Evolutionary conservation across 2,113 vertebrate genomes (phyloP).

Genomic region (Anguilla rostrata): DNA sequence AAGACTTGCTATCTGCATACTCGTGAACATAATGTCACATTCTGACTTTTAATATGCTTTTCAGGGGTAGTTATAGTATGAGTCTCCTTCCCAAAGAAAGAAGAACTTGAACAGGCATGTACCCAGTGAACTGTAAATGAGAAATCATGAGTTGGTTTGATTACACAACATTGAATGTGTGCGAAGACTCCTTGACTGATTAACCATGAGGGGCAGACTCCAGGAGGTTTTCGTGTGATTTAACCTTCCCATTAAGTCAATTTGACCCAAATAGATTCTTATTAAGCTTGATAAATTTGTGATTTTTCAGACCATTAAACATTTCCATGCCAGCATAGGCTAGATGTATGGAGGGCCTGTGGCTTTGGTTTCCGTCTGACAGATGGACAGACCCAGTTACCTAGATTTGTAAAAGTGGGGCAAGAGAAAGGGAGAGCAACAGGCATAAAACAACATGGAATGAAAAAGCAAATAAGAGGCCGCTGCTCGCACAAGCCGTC

Average conservation of each 20-base stretch:
- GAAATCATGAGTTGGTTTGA: constrained; percentile 30
- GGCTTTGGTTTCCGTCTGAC: constrained; percentile 9
- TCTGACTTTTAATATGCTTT: not conserved
- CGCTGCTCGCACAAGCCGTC: not conserved
- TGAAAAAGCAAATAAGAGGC: not conserved
- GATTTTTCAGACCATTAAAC: constrained; percentile 66
- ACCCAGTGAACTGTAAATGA: not conserved
- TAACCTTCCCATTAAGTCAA: constrained; percentile 65
- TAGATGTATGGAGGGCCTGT: not conserved
- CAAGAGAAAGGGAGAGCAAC: not conserved
- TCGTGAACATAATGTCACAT: not conserved
- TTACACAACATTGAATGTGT: constrained; percentile 53
- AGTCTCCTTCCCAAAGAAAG: not conserved
- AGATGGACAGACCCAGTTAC: constrained; percentile 2
- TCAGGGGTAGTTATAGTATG: not conserved
- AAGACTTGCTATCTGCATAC: not conserved
- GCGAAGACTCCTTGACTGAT: constrained; percentile 58
- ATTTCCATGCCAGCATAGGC: constrained; percentile 44
- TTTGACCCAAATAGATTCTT: constrained; percentile 65
- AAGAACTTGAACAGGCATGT: not conserved
- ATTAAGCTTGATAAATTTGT: constrained; percentile 66
- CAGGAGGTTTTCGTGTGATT: constrained; percentile 66
- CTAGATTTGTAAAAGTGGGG: not conserved
- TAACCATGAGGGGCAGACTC: constrained; percentile 58
- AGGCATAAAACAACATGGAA: constrained; percentile 6